Percentiles rank a stretch among this genome's conserved stretches.
Evolutionary conservation across 2,113 vertebrate species (phyloP).

Genomic region (Herpetotheres cachinnans): DNA sequence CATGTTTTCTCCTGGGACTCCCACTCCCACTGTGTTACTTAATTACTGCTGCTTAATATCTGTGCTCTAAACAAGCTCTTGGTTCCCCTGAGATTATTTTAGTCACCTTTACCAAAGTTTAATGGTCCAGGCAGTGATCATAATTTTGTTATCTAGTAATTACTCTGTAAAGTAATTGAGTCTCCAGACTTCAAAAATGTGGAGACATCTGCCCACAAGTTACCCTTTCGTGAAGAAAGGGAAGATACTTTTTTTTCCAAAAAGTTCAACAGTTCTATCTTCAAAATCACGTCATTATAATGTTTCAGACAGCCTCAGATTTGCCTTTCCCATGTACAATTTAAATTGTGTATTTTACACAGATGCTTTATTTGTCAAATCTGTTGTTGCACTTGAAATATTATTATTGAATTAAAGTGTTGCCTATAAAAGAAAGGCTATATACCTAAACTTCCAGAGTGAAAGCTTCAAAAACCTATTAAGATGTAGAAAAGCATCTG

Average conservation of each 20-base stretch:
- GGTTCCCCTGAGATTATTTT: neutral
- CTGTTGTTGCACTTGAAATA: neutral
- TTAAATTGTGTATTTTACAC: neutral
- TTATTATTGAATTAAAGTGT: neutral
- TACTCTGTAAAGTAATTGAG: neutral
- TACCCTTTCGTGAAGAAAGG: neutral
- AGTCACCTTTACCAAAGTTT: conserved; percentile 47
- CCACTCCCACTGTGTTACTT: neutral
- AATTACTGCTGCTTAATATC: conserved; percentile 22
- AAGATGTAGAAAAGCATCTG: neutral
- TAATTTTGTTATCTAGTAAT: conserved; percentile 26
- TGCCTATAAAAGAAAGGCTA: neutral
- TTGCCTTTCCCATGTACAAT: neutral
- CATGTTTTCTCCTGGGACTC: neutral
- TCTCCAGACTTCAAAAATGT: neutral
- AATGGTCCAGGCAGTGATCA: neutral
- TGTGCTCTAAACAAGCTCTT: neutral
- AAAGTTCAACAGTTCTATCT: neutral
- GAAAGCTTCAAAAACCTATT: neutral
- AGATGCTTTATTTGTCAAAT: neutral
- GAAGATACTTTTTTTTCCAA: neutral
- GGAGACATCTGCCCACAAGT: neutral
- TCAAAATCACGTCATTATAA: neutral
- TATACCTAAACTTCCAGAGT: neutral
- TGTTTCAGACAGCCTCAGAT: neutral